These are phyloP conservation scores for Salarias fasciatus DNA, from an alignment of 2,797 vertebrate genomes.

Conservation along the genomic window DNA sequence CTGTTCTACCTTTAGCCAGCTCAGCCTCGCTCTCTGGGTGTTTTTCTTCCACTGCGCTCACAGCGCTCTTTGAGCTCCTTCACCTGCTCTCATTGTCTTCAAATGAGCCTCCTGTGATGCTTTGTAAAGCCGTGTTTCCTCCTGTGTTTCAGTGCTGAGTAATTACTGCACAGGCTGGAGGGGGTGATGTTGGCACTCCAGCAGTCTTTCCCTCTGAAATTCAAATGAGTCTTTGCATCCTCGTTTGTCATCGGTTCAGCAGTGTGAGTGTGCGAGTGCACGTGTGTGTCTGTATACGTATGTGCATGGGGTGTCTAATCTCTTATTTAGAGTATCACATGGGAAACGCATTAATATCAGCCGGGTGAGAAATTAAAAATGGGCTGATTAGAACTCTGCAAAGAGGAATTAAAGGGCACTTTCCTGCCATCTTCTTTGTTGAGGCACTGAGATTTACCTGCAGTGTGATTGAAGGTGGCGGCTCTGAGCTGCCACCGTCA, in stretches of 20 bases:
- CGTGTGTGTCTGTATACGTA: neutral
- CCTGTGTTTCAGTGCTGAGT: conserved; percentile 41
- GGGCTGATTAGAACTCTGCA: conserved; percentile 64
- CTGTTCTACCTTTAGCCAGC: neutral
- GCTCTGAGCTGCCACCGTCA: conserved; percentile 57
- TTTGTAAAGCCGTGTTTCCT: conserved; percentile 19
- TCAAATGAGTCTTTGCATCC: conserved; percentile 54
- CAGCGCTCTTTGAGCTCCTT: conserved; percentile 7
- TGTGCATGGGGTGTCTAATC: conserved; percentile 33
- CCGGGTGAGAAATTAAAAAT: conserved; percentile 57
- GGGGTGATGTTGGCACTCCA: conserved; percentile 42
- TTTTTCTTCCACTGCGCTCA: neutral
- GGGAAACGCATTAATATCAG: conserved; percentile 44
- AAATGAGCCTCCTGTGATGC: conserved; percentile 23
- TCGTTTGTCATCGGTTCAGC: conserved; percentile 56
- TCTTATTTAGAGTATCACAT: conserved; percentile 55
- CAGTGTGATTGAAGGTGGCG: conserved; percentile 68
- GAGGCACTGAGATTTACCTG: conserved; percentile 56
- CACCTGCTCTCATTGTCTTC: conserved; percentile 16
- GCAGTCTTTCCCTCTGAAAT: conserved; percentile 51
- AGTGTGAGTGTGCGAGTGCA: conserved; percentile 16
- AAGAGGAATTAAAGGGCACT: conserved; percentile 59
- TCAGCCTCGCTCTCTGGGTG: neutral
- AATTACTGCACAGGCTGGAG: conserved; percentile 57
- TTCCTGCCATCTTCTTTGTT: conserved; percentile 50